Percentiles rank a stretch among this genome's conserved stretches.
phyloP scores from a whole-genome alignment of 2,113 vertebrate genomes.

The Antigone vipio region DNA sequence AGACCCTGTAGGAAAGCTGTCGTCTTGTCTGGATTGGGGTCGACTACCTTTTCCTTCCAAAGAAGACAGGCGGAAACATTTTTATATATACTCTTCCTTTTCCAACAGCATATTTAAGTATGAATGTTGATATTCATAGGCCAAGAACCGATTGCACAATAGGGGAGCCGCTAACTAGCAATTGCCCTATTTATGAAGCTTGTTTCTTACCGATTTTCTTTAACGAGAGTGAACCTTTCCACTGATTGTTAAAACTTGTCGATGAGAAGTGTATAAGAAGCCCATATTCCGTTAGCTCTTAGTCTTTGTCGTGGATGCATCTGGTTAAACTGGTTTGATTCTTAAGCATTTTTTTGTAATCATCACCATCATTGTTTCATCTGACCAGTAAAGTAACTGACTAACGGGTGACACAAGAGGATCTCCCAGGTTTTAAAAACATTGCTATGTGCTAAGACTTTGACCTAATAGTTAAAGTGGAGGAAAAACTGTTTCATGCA shows the following conservation, averaged over 20 bases:
- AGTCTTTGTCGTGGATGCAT: neutral
- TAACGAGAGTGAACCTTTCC: neutral
- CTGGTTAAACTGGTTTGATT: neutral
- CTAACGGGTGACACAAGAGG: neutral
- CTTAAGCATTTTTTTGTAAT: neutral
- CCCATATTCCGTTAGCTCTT: neutral
- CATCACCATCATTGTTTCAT: neutral
- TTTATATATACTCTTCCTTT: neutral
- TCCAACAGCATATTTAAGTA: neutral
- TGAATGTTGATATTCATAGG: neutral
- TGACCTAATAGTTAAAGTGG: constrained; percentile 43
- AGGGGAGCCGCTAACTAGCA: neutral
- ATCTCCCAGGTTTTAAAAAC: constrained; percentile 7
- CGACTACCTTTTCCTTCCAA: neutral
- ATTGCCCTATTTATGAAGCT: constrained; percentile 1
- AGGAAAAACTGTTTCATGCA: constrained; percentile 70
- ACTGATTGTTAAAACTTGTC: neutral
- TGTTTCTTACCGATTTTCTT: neutral
- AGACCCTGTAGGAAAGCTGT: neutral
- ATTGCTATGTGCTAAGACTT: constrained; percentile 16
- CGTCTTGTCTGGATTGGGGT: neutral
- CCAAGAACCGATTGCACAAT: neutral
- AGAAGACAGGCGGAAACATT: neutral
- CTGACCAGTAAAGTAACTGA: neutral
- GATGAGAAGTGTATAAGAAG: neutral